Conservation (phyloP, 2,797 vertebrate species). For the Ibycter americanus region DNA sequence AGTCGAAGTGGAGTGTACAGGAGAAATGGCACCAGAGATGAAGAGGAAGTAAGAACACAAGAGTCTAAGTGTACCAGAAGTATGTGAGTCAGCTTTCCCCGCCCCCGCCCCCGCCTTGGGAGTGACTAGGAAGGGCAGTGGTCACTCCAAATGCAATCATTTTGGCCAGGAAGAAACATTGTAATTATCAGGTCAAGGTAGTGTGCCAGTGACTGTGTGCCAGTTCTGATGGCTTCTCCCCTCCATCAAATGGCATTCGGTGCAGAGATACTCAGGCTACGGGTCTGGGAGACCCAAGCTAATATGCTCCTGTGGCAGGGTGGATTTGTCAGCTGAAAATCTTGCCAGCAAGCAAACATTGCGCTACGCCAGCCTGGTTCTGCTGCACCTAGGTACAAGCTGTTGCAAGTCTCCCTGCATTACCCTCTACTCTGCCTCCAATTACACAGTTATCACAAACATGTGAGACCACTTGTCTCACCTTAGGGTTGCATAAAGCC, state of each 20-base stretch:
- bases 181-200: neutral
- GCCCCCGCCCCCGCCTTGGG: too few relatives aligned
- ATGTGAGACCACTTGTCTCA: neutral
- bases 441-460: neutral
- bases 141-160: neutral
- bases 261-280: neutral
- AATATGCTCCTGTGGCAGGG: rapidly evolving
- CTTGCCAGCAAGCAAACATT: neutral
- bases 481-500: neutral
- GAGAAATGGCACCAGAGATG: neutral
- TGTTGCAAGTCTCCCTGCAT: neutral
- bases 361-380: neutral
- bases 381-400: neutral
- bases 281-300: neutral
- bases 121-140: neutral
- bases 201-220: neutral
- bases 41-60: neutral
- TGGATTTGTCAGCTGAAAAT: neutral
- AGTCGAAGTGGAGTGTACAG: neutral
- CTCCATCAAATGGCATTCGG: rapidly evolving
- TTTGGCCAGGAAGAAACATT: neutral
- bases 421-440: neutral
- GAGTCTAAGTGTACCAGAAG: neutral
- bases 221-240: neutral
- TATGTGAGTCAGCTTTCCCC: neutral